Evolutionary conservation across 1,140 invertebrate species (phyloP).

Genomic region (Drosophila neocordata): DNA sequence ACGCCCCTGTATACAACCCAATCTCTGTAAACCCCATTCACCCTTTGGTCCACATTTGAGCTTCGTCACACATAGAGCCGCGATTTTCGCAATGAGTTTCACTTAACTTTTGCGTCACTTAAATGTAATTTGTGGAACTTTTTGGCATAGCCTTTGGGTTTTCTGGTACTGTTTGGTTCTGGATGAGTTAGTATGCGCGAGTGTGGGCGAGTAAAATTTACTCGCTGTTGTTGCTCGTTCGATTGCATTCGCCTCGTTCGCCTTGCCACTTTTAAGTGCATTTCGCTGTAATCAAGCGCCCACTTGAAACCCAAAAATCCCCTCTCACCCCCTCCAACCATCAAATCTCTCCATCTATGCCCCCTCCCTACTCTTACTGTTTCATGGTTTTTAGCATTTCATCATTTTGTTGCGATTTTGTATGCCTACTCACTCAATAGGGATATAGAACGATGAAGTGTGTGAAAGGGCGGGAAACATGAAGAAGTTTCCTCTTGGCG

Average conservation of each 20-base stretch:
- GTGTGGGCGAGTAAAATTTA: background rate
- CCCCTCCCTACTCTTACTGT: no score
- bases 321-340: no score
- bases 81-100: slow-evolving; percentile 72
- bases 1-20: background rate
- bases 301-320: slow-evolving; percentile 48
- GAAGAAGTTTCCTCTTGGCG: slow-evolving; percentile 7
- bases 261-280: slow-evolving; percentile 67
- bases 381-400: slow-evolving; percentile 72
- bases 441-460: background rate
- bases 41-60: background rate
- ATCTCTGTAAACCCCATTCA: background rate
- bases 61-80: slow-evolving; percentile 30
- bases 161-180: background rate
- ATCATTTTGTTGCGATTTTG: slow-evolving; percentile 72
- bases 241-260: slow-evolving; percentile 56
- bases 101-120: slow-evolving; percentile 74
- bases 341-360: no score
- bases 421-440: slow-evolving; percentile 13
- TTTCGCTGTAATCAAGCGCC: slow-evolving; percentile 75
- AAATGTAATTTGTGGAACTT: slow-evolving; percentile 72
- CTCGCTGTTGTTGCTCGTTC: slow-evolving; percentile 36
- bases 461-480: background rate
- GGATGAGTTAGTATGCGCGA: background rate
- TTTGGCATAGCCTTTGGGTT: slow-evolving; percentile 51